Base-by-base conservation (phyloP, 2,113 vertebrate genomes). In the Callionymus lyra region DNA sequence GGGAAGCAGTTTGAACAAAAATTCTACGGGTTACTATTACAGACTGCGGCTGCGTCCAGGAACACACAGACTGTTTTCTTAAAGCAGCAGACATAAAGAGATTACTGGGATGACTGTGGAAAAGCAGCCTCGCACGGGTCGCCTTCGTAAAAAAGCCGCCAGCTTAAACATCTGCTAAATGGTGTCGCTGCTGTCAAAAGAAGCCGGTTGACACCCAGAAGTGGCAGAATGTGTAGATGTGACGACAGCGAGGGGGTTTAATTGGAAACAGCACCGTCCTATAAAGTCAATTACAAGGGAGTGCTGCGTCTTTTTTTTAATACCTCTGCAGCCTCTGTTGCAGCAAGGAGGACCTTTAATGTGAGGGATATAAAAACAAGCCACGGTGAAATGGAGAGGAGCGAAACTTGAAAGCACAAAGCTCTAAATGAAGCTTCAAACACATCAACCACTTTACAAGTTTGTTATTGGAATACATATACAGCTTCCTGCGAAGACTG, bases 21-120 rank as follows among this genome's bases (percentile, higher is more conserved):
- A 81, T 81, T 86, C 76, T 63, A 71, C 38, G 8, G 50, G 68
- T 71, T 85, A 64, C 75, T 82, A 78, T 80, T 82, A 82, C 76
- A 70, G 74, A 70, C 57, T 41, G 67, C 33, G 63, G 72, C 79
- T 82, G 74, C 78, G 65, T 60, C 69, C 53, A 73, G 66, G 76
- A 78, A 82, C 74, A 83, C 81, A 82, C 68, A 74, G 59, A 56
- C 71, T 72, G 77, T 77, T 74, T 77, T 65, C 72, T 53, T 50
- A 61, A 65, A 66, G 53, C 39, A 44, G 53, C 51, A 57, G 56
- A 63, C 47, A 19, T 43, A 55, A 61, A 63, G 40, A 55, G 58
- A 52, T 51, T 50, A 60, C 47, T 18, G 14, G 53, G 45, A 75
- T 53, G 53, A 77, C 36, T 71, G 63, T 72, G 70, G 73, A 66